Evolutionary conservation across 2,888 invertebrate species (phyloP).

Genomic region (Pedicia rivosa): DNA sequence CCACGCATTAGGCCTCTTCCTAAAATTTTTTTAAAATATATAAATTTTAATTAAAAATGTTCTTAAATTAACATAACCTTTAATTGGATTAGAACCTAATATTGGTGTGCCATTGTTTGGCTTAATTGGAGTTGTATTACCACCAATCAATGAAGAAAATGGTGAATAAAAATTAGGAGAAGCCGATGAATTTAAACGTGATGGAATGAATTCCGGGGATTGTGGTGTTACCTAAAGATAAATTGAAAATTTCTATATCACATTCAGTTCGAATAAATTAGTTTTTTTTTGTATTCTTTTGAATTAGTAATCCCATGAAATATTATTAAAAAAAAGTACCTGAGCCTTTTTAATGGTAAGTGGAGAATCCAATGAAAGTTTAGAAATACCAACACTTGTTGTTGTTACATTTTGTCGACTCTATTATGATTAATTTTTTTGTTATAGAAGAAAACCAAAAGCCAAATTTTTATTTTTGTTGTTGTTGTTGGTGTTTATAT

Average conservation of each 20-base stretch:
- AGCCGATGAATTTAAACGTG: constrained; percentile 23
- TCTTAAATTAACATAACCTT: constrained; percentile 1
- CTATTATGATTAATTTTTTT: too few relatives aligned
- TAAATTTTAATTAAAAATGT: background rate
- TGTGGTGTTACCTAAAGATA: constrained; percentile 34
- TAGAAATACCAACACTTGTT: constrained; percentile 27
- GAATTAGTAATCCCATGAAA: too few relatives aligned
- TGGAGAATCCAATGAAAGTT: constrained; percentile 28
- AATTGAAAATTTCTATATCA: constrained; percentile 13
- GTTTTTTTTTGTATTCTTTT: too few relatives aligned
- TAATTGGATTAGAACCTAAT: constrained; percentile 1
- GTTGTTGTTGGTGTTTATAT: background rate
- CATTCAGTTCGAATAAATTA: too few relatives aligned
- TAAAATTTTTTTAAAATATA: background rate
- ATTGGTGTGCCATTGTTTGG: constrained; percentile 9
- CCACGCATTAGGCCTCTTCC: constrained; percentile 9
- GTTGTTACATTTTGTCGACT: constrained; percentile 29
- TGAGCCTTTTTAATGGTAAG: constrained; percentile 28
- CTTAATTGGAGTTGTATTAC: constrained; percentile 15
- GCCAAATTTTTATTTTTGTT: background rate
- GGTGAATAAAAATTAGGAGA: constrained; percentile 29
- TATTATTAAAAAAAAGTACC: too few relatives aligned
- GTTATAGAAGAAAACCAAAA: too few relatives aligned
- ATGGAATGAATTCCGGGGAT: constrained; percentile 38
- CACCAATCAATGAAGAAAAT: constrained; percentile 18